Conservation (phyloP, 2,113 vertebrate genomes). For the Scalopus aquaticus region DNA sequence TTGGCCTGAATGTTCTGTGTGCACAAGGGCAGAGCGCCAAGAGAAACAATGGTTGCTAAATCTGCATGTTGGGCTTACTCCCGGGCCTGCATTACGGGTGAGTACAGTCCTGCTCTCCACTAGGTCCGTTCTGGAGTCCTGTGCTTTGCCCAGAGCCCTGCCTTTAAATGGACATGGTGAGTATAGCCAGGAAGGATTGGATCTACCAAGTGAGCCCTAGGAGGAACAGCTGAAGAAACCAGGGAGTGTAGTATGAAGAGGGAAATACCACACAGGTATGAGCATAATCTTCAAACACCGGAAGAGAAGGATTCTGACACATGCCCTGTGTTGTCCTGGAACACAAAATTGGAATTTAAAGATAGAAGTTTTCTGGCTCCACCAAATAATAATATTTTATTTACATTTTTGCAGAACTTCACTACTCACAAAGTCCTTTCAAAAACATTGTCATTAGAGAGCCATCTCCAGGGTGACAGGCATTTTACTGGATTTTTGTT, state of each 20-base stretch:
- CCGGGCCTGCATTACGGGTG: not conserved
- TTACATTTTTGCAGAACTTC: not conserved
- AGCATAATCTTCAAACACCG: not conserved
- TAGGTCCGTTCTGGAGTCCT: not conserved
- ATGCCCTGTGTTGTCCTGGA: not conserved
- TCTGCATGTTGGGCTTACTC: not conserved
- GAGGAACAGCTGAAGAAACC: not conserved
- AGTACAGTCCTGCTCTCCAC: not conserved
- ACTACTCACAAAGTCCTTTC: not conserved
- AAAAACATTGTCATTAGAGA: not conserved
- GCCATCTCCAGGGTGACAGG: not conserved
- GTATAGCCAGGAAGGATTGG: not conserved
- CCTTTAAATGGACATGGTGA: not conserved
- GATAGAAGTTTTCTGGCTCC: not conserved
- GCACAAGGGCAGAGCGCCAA: not conserved
- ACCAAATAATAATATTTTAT: not conserved
- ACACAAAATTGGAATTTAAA: not conserved
- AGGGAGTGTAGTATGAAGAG: not conserved
- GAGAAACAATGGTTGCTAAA: not conserved
- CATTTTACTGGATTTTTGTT: not conserved
- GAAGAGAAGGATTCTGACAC: not conserved
- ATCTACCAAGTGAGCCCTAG: not conserved
- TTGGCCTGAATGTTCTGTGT: constrained; percentile 12
- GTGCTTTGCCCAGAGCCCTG: not conserved
- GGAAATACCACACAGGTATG: not conserved